Percentiles rank a stretch among this genome's conserved stretches.
These are phyloP conservation scores for Bombus huntii DNA, from an alignment of 1,140 invertebrate species.

Conservation along the genomic window DNA sequence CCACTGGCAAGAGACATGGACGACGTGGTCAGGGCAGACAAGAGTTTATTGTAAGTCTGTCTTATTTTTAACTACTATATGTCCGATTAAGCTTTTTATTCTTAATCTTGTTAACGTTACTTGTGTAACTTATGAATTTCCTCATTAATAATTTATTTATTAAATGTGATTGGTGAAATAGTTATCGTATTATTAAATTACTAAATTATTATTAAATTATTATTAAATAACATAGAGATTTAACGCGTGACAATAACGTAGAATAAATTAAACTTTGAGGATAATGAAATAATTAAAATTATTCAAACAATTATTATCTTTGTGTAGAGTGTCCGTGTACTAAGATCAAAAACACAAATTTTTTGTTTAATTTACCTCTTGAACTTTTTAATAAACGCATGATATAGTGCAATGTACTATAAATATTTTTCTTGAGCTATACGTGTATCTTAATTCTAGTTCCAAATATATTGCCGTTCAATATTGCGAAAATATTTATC, in stretches of 20 bases:
- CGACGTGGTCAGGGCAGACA: constrained; percentile 78
- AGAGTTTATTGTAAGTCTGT: constrained; percentile 64
- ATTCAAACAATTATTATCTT: background rate
- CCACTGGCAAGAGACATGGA: constrained; percentile 85
- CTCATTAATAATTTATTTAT: no score
- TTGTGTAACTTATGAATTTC: no score
- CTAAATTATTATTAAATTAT: no score
- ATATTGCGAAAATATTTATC: background rate
- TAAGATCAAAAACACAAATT: background rate
- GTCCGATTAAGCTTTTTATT: background rate
- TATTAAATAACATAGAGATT: no score
- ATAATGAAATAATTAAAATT: background rate
- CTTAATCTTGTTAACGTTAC: no score
- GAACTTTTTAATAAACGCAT: background rate
- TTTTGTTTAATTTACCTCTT: background rate
- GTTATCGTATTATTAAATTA: background rate
- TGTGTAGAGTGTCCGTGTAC: background rate
- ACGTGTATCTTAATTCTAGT: background rate
- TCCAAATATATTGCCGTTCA: background rate
- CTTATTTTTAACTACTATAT: background rate
- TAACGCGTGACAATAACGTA: background rate
- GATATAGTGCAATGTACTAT: background rate
- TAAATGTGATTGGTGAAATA: no score
- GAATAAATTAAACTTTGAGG: background rate
- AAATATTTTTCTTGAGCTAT: background rate